Conservation (phyloP, 2,888 invertebrate genomes). For the Pachymerium ferrugineum region DNA sequence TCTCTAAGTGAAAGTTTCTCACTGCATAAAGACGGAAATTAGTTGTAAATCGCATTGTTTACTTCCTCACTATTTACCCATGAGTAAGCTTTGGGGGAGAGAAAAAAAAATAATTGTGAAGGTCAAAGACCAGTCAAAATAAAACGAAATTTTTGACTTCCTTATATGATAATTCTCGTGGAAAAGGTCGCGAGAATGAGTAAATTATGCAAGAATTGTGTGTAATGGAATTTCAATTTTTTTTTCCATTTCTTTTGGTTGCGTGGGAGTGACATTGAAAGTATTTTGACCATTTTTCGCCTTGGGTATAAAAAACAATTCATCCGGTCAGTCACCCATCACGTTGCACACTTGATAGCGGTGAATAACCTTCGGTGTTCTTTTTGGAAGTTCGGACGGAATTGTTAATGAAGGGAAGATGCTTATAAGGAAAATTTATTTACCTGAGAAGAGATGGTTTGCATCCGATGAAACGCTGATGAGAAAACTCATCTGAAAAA, state of each 20-base stretch:
- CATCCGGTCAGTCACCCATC: constrained; percentile 11
- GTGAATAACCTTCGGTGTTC: constrained; percentile 2
- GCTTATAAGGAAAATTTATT: background rate
- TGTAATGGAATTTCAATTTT: background rate
- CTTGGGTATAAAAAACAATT: background rate
- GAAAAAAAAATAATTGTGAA: background rate
- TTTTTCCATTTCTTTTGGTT: background rate
- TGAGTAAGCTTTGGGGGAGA: background rate
- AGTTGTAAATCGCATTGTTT: background rate
- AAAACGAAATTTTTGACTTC: background rate
- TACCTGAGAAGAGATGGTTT: constrained; percentile 9
- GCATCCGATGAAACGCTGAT: background rate
- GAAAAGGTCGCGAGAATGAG: too few relatives aligned
- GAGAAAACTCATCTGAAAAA: constrained; percentile 11
- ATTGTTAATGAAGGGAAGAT: background rate
- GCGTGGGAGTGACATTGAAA: constrained; percentile 27
- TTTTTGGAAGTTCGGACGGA: background rate
- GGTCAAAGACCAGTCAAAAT: background rate
- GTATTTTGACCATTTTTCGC: constrained; percentile 11
- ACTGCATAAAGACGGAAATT: background rate
- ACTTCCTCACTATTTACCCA: background rate
- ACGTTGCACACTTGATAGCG: background rate
- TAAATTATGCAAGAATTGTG: constrained; percentile 15
- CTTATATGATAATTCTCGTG: background rate
- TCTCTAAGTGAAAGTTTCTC: background rate